phyloP scores from a whole-genome alignment of 2,888 invertebrate genomes.

The Leuctra nigra region DNA sequence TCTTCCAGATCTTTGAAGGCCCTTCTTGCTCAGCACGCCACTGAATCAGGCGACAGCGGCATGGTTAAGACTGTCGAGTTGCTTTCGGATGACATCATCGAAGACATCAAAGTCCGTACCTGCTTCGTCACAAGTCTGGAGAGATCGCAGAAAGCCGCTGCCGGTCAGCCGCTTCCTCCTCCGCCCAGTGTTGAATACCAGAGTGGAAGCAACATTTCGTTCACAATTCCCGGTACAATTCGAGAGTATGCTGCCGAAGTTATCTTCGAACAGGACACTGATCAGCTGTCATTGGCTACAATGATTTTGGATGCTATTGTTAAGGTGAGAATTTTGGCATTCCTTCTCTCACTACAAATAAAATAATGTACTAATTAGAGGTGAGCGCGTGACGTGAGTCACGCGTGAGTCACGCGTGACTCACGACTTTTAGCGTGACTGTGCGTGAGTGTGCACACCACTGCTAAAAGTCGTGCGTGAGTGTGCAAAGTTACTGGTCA shows the following conservation, averaged over 20 bases:
- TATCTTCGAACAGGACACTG: constrained; percentile 78
- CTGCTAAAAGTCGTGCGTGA: no score
- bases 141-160: constrained; percentile 52
- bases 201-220: constrained; percentile 50
- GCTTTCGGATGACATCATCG: not conserved
- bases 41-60: not conserved
- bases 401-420: no score
- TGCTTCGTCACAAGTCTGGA: constrained; percentile 79
- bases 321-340: constrained; percentile 42
- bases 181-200: constrained; percentile 61
- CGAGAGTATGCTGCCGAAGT: constrained; percentile 80
- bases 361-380: no score
- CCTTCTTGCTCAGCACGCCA: no score
- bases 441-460: no score
- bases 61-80: not conserved
- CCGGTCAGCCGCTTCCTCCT: constrained; percentile 43
- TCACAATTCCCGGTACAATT: constrained; percentile 59
- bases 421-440: no score
- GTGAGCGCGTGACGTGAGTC: no score
- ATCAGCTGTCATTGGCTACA: constrained; percentile 73
- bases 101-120: constrained; percentile 52
- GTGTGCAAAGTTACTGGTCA: no score
- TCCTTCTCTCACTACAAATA: no score
- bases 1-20: no score
- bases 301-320: constrained; percentile 77